phyloP scores from a whole-genome alignment of 2,888 invertebrate species.

The Drosophila flavopinicola region DNA sequence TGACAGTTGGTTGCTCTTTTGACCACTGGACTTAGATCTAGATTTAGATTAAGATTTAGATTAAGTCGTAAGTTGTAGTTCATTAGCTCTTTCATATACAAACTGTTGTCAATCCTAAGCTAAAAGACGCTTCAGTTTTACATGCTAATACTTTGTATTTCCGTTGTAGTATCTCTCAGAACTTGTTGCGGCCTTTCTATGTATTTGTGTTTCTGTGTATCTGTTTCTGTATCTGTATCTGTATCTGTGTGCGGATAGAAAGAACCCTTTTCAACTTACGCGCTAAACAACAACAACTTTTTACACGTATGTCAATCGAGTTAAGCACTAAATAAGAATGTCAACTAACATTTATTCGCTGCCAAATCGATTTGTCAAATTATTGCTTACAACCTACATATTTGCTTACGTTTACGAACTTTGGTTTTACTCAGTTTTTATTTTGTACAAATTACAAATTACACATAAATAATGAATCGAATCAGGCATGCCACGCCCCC shows the following conservation, averaged over 20 bases:
- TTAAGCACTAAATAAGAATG: slow-evolving; percentile 28
- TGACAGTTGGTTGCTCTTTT: slow-evolving; percentile 16
- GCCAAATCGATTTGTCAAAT: slow-evolving; percentile 46
- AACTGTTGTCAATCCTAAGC: slow-evolving; percentile 27
- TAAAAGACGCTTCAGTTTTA: slow-evolving; percentile 49
- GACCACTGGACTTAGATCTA: slow-evolving; percentile 40
- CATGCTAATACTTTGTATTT: slow-evolving; percentile 81
- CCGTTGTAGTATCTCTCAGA: slow-evolving; percentile 57
- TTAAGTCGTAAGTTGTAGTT: slow-evolving; percentile 19
- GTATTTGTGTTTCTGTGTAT: background rate
- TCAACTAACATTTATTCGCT: slow-evolving; percentile 10
- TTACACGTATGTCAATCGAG: slow-evolving; percentile 56
- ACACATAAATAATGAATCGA: slow-evolving; percentile 10
- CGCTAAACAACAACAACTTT: slow-evolving; percentile 76
- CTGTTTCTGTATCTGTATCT: background rate
- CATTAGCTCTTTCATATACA: slow-evolving; percentile 38
- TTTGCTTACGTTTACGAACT: slow-evolving; percentile 29
- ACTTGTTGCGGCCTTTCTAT: slow-evolving; percentile 18
- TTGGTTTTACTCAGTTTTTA: slow-evolving; percentile 10
- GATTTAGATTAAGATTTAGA: slow-evolving; percentile 17
- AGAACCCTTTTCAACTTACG: slow-evolving; percentile 49
- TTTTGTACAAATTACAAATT: slow-evolving; percentile 66
- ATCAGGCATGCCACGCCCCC: slow-evolving; percentile 58
- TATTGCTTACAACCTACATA: slow-evolving; percentile 57
- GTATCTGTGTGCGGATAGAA: slow-evolving; percentile 23